Base-by-base conservation (phyloP, 2,888 invertebrate genomes). In the Heliconius ethilla region DNA sequence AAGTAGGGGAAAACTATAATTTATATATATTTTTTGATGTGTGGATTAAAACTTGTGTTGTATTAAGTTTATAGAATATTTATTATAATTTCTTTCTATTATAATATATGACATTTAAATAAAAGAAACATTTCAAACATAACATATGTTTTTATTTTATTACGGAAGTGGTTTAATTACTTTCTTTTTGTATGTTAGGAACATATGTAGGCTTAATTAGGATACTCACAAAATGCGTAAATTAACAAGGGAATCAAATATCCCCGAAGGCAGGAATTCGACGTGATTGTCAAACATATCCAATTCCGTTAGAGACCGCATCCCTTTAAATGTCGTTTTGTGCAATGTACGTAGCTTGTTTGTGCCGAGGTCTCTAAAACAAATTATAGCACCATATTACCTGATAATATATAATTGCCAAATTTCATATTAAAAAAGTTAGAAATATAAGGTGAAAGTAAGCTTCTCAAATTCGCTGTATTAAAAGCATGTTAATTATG, bases 261-360 rank as follows among this genome's bases (percentile, higher is more conserved):
- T 92, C 3, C 95, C 94, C 4, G 95, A 92, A 0, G 97, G 96
- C 40, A 97, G 87, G 85, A 95, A 95, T 83, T 96, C 96, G 33
- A 97, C 94, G 77, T 95, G 95, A 88, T 97, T 97, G 85, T 96
- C 96, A 82, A 97, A 97, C 85, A 97, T 94, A 87, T 97, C 96
- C 75, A 96, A 87, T 85, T 96, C 96, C 73, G 93, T 94, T 6
- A 97, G 90, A 37, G 96, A 95, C 6, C 94, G 92, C 91, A 97
- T 93, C 13, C 95, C 95, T 82, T 95, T 95, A 86, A 97, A 97
- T 0, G 96, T 95, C 80, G 96, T 95, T 86, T 96, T 96, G 88
- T 97, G 96, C 73, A 97, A 87, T 0, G 96, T 96, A 22, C 95
- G 94, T 76, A 97, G 87, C 82, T 95, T 95, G 87, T 97, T 97